Evolutionary conservation across 2,888 invertebrate species (phyloP), one percentile per base, ranked within the genome.

Genomic region (Tetramorium bicarinatum): DNA sequence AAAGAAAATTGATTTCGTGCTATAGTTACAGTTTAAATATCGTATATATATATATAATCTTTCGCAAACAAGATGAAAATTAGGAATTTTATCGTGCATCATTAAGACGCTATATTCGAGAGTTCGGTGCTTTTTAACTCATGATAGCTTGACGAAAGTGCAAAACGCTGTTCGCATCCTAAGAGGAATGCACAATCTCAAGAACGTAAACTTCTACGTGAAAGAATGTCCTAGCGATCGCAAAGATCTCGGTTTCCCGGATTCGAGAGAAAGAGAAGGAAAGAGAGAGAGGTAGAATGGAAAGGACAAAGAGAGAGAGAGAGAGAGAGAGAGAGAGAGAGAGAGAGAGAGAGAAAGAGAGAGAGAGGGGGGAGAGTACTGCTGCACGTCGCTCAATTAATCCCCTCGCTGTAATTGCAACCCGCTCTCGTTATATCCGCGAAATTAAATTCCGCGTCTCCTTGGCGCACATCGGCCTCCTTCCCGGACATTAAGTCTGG

Each of bases 381-480:
- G 21, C 18, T 47, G 44, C 44, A 56, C 44, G 64, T 56, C 72
- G 88, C 59, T 67, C 87, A 87, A 87, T 87, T 86, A 87, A 82
- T 88, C 76, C 83, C 80, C 82, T 61, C 75, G 49, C 15, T 75
- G 89, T 88, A 88, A 88, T 88, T 88, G 61, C 61, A 67, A 44
- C 59, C 29, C 81, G 84, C 81, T 81, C 82, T 82, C 83, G 82
- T 87, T 87, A 77, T 82, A 79, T 54, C 83, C 34, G 62, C 47
- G 49, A 81, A 77, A 89, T 87, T 74, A 85, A 87, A 87, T 76
- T 85, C 87, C 56, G 59, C 21, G 44, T 59, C 47, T 76, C 41
- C 56, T n/a, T 41, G 66, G 69, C 38, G 38, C 47, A 56, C 34
- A 54, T 59, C 66, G 59, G 47, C 79, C 79, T 41, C 72, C 66